Base-by-base conservation (phyloP, 2,888 invertebrate species). In the Himalopsyche tibetana region DNA sequence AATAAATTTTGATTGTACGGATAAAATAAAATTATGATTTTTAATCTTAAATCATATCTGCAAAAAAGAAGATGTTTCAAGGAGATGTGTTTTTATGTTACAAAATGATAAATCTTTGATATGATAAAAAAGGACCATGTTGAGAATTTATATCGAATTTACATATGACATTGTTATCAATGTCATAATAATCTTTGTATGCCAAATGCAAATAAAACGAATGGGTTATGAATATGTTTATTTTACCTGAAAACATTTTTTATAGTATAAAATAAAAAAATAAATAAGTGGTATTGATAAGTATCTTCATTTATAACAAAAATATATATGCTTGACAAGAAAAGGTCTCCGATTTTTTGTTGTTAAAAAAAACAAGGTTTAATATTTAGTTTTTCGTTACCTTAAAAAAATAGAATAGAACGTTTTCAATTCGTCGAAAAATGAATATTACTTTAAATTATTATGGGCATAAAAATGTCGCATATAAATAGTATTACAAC, bases 121-220 rank as follows among this genome's bases (percentile, higher is more conserved):
- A 74, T 74, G 74, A 74, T 74, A 74, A 74, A 74, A 74, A 74
- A 63, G 74, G 74, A 74, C 74, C 4, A 74, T 74, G 74, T 36
- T 28, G 15, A 74, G 36, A 74, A 74, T 36, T 74, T 36, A 74
- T 38, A 74, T 74, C 15, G 36, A 28, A 74, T 74, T 74, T 38
- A 38, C 74, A 74, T 74, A 74, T 74, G 74, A 74, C 74, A 74
- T 74, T 74, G 74, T 74, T 74, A 74, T 74, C 74, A 74, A 74
- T 74, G 36, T 74, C 63, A n/a, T 63, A 63, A 63, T 63, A 63
- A 63, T 63, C n/a, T 74, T 74, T 74, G 36, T 28, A 74, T 12
- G 38, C 74, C 36, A 74, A 74, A 74, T 74, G 36, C 19, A 74
- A 36, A 74, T 36, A 74, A 74, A 63, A 63, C 36, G 74, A 74